A percentile compares a stretch with the other conserved stretches of the same genome.
phyloP scores from a whole-genome alignment of 2,888 invertebrate species.

The Phrixothrix hirtus region DNA sequence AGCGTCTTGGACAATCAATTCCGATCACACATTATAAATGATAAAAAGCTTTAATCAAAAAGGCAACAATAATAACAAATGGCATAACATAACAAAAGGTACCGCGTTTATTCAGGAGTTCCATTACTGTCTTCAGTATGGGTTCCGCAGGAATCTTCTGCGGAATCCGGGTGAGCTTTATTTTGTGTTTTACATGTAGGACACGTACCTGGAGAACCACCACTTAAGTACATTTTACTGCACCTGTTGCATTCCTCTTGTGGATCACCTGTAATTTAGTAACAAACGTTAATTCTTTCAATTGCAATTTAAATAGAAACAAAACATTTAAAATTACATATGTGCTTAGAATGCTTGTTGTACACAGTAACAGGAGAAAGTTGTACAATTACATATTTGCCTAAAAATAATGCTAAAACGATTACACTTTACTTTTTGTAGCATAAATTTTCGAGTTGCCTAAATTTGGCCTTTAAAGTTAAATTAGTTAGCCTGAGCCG shows the following conservation, averaged over 20 bases:
- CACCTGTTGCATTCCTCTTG: slow-evolving; percentile 65
- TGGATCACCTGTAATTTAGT: slow-evolving; percentile 58
- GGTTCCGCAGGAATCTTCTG: slow-evolving; percentile 48
- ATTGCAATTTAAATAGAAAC: no score
- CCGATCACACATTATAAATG: no score
- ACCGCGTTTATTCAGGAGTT: slow-evolving; percentile 35
- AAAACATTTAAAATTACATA: no score
- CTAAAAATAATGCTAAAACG: no score
- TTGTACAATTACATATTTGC: no score
- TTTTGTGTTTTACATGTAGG: slow-evolving; percentile 40
- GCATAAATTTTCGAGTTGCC: no score
- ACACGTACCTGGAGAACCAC: slow-evolving; percentile 41
- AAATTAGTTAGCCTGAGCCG: no score
- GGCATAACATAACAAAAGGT: slow-evolving; percentile 12
- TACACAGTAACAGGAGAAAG: no score
- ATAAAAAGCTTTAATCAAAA: slow-evolving; percentile 2
- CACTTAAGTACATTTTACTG: slow-evolving; percentile 59
- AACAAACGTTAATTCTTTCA: slow-evolving; percentile 2
- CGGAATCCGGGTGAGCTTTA: slow-evolving; percentile 41
- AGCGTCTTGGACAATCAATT: no score
- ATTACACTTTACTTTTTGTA: no score
- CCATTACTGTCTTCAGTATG: slow-evolving; percentile 50
- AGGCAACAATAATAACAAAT: slow-evolving; percentile 19
- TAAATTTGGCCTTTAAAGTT: no score
- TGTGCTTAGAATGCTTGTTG: no score